Evolutionary conservation across 2,888 invertebrate genomes (phyloP), one percentile per base, ranked within the genome.

Genomic region (Xylota segnis): DNA sequence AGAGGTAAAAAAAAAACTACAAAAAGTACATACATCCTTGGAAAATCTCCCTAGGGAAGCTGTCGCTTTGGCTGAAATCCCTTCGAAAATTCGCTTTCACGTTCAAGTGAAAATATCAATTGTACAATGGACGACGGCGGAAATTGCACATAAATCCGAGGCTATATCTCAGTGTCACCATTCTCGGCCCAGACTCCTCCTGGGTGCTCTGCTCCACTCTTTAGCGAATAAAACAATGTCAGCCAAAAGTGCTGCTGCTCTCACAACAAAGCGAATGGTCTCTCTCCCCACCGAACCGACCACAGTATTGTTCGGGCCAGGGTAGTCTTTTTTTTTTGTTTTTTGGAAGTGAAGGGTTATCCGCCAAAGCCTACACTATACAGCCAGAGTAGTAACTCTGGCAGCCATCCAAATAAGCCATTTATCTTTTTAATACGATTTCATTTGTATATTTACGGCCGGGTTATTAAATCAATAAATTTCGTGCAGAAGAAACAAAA

Each of bases 391-490:
- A 75, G 74, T 74, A 43, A 84, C 71, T 76, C 71, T 76, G 86
- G 72, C 86, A 72, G 86, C 59, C 72, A 86, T 77, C 82, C 82
- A 86, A 86, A 86, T 82, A 86, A 86, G 78, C 86, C 86, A 88
- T 88, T 88, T 88, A 88, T 88, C 87, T 88, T 87, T 82, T 88
- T 88, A 88, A 88, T 88, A 87, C 88, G 87, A 88, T 87, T 87
- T 87, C 87, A 88, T 88, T 88, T 87, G 88, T 88, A 88, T 88
- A 88, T 88, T 88, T 88, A 88, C 83, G 88, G 86, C 87, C 68
- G 86, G 87, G 88, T 88, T 88, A 88, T 88, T 87, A 88, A 88
- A 88, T 88, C 88, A 88, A 88, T 88, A 88, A 88, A 88, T 88
- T 87, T 82, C 72, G 74, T 59, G 23, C 54, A 29, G 37, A 72